Evolutionary conservation across 2,888 invertebrate species (phyloP), one percentile per base, ranked within the genome.

Genomic region (Drosophila recens): DNA sequence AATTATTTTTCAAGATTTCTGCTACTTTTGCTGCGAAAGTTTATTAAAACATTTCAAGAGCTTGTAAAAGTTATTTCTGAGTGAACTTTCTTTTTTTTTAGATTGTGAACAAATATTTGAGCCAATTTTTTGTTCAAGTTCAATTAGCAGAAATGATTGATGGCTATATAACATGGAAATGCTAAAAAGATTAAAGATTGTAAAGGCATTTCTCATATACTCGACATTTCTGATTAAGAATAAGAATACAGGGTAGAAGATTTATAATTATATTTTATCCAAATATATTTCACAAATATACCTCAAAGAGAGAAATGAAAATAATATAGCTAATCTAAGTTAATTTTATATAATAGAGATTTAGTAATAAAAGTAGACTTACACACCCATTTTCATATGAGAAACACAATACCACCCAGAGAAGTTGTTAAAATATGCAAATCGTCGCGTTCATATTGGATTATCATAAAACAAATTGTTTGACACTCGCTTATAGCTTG

Each of bases 401-500:
- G n/a, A 33, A 10, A 17, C 9, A 33, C n/a, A 45, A 20, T 48
- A 10, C 52, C 56, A 54, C 64, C 45, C 45, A 75, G 20, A 27
- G 27, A 42, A 40, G n/a, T 6, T 56, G 38, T 46, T 20, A 36
- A 43, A 57, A 34, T 56, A 77, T 74, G 66, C 52, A 40, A 77
- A 74, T 61, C 10, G 13, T 43, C 23, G 40, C 33, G 34, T 38
- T 53, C 57, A 58, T 57, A 63, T 53, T 56, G 66, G 58, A 69
- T 75, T 75, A 72, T 71, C 72, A 33, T 70, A 38, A 63, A 75
- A 84, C 67, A 72, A 87, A 79, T 82, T 79, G 75, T 11, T 87
- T 82, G 53, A 79, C 76, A 87, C 89, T 81, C 62, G 54, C 46
- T 61, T 38, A 79, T 67, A 42, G 51, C 64, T 70, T 67, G 87